Evolutionary conservation across 2,113 vertebrate genomes (phyloP).

Genomic region (Grammomys dolichurus): DNA sequence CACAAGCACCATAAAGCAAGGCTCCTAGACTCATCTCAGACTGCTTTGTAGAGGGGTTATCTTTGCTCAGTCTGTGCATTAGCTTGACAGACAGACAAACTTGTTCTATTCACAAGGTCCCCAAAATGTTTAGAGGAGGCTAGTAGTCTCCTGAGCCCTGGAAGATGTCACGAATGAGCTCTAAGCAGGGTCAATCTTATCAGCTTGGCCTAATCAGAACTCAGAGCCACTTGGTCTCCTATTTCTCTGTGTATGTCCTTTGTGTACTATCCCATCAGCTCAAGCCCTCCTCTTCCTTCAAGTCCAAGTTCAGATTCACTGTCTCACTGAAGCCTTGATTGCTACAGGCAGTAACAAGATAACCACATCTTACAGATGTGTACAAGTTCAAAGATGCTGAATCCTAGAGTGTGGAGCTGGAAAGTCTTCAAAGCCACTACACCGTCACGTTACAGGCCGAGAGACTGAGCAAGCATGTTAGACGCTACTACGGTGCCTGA

Average conservation of each 20-base stretch:
- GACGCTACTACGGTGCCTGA: not conserved
- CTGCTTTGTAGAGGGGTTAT: not conserved
- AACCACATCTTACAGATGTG: not conserved
- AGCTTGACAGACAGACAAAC: not conserved
- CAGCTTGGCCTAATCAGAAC: not conserved
- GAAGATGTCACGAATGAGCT: not conserved
- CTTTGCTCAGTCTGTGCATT: not conserved
- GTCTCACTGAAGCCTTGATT: not conserved
- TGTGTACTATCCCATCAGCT: not conserved
- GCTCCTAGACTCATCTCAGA: not conserved
- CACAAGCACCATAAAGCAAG: not conserved
- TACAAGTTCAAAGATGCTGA: not conserved
- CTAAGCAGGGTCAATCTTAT: fast-evolving
- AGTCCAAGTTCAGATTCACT: slow-evolving; percentile 4
- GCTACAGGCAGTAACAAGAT: not conserved
- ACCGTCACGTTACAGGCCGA: not conserved
- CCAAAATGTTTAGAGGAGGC: not conserved
- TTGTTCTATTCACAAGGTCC: not conserved
- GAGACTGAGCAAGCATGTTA: not conserved
- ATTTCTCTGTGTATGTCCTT: not conserved
- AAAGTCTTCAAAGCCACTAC: not conserved
- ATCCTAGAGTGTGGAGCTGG: not conserved
- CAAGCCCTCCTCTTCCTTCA: not conserved
- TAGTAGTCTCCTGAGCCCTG: not conserved
- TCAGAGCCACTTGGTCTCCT: not conserved